Evolutionary conservation across 2,888 invertebrate species (phyloP), one percentile per base, ranked within the genome.

Genomic region (Dryocosmus kuriphilus): DNA sequence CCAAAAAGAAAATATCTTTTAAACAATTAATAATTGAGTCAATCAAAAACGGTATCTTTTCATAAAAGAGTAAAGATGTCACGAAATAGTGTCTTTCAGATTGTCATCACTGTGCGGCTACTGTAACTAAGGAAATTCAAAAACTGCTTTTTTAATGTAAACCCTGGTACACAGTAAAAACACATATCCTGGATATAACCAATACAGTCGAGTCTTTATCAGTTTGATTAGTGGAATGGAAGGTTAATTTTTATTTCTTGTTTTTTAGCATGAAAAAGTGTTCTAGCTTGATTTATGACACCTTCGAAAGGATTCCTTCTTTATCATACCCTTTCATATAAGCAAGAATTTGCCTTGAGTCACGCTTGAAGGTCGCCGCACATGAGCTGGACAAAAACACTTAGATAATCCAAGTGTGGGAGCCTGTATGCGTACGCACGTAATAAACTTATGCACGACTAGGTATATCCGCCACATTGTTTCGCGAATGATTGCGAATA

Each of bases 341-440:
- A 65, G 61, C 74, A 79, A 76, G 79, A 81, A 81, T 79, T 81
- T 76, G 57, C 79, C 79, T 79, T 74, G 63, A 77, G 77, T 79
- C 57, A 77, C 76, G 67, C 74, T 76, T 79, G 79, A 81, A 81
- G 81, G 81, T 81, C 81, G 76, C 79, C 76, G 65, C 27, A 77
- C 74, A 74, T 57, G 74, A 41, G 51, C 46, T 30, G 51, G 30
- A 51, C 46, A 46, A 71, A 71, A 75, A 77, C 75, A 73, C 63
- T 76, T 61, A 77, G 4, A 16, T 41, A 41, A 65, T 74, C 35
- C 61, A 24, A 78, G 81, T 81, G 81, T 81, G 79, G 81, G 81
- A 76, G 80, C 76, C 77, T 71, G 60, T 35, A 61, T 62, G 30
- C n/a, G n/a, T 61, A 46, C 46, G 27, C 38, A 32, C 27, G 60